Conservation (phyloP, 2,113 vertebrate genomes). For the Otocyon megalotis region DNA sequence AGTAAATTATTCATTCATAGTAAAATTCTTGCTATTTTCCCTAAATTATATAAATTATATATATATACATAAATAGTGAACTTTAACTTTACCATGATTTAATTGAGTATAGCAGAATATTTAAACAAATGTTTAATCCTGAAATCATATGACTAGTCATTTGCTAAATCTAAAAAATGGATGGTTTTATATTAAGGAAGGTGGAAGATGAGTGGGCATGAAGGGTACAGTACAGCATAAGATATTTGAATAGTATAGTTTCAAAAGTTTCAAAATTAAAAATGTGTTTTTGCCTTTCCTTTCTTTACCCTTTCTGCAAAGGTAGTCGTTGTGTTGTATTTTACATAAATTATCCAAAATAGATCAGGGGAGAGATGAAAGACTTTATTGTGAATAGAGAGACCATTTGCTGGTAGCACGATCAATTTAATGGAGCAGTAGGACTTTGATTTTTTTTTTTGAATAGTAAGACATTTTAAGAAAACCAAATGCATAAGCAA, state of each 20-base stretch:
- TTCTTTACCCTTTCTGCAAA: background rate
- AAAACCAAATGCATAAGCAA: conserved; percentile 42
- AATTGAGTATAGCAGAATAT: conserved; percentile 44
- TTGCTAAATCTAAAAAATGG: conserved; percentile 46
- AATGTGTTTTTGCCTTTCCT: background rate
- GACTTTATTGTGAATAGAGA: background rate
- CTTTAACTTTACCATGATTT: conserved; percentile 38
- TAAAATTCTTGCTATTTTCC: conserved; percentile 57
- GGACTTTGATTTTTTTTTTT: background rate
- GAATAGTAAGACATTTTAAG: background rate
- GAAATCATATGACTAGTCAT: background rate
- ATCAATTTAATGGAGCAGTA: background rate
- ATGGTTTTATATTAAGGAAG: background rate
- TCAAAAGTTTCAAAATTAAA: conserved; percentile 59
- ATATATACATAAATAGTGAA: background rate
- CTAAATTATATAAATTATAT: background rate
- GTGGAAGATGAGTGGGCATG: background rate
- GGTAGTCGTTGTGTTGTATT: background rate
- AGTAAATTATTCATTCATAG: conserved; percentile 25
- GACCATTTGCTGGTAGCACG: background rate
- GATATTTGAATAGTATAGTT: conserved; percentile 12
- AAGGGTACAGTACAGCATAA: conserved; percentile 30
- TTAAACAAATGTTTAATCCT: conserved; percentile 49
- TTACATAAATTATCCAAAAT: conserved; percentile 30
- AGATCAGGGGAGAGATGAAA: conserved; percentile 20